Base-by-base conservation (phyloP, 1,140 invertebrate genomes). In the Leptinotarsa defecta region DNA sequence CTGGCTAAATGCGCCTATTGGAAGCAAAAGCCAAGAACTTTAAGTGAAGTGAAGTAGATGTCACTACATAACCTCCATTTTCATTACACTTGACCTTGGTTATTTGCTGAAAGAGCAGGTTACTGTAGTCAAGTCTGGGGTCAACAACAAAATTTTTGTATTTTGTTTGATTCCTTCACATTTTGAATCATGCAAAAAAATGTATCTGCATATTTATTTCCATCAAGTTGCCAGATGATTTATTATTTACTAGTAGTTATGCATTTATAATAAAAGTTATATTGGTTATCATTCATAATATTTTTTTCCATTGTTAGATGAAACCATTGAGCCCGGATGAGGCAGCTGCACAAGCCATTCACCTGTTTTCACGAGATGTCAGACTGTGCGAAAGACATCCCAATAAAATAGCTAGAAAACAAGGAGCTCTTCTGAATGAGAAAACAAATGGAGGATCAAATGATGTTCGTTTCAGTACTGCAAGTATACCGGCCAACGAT, bases 271-370 rank as follows among this genome's bases (percentile, higher is more conserved):
- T 13, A 13, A 24, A 67, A 24, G 22, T 67, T 67, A 13, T 24
- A 67, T 8, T 67, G 11, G 0, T 13, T 43, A 8, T 43, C 11
- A 0, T 43, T 62, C 61, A 8, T 6, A 19, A 62, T 62, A 13
- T 24, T 27, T 8, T 24, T 74, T 68, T n/a, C 8, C 24, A 76
- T 68, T 82, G 79, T 70, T 78, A 94, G 92, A 87, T 91, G 71
- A 91, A 89, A 84, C 92, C 89, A 82, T 87, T 95, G 74, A 91
- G 93, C 24, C 92, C 94, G 78, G 96, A 97, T 89, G 91, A 96
- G 87, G 94, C 96, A 69, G 96, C 96, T 27, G 93, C 93, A 15
- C 90, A 93, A 81, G 95, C 96, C 4, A 91, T 98, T 75, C 92
- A 94, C 80, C 88, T 97, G 65, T 95, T 95, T 83, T 93, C 92